These are phyloP conservation scores for Cephus rjabovi DNA, from an alignment of 2,888 invertebrate species.

Conservation along the genomic window DNA sequence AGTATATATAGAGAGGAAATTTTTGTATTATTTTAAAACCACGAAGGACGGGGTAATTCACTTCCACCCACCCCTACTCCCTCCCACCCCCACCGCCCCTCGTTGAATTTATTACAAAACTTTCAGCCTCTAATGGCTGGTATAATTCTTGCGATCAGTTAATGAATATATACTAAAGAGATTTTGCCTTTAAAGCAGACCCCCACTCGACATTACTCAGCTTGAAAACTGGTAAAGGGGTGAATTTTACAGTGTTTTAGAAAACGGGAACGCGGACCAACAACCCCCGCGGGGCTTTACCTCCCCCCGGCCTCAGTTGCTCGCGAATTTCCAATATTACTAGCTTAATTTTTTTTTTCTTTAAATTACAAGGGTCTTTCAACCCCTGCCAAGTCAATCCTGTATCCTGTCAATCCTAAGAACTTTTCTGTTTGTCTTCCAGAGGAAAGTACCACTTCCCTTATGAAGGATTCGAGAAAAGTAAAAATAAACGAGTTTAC, in stretches of 20 bases:
- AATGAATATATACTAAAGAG: constrained; percentile 6
- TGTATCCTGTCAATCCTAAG: background rate
- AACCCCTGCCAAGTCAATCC: background rate
- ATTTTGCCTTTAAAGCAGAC: background rate
- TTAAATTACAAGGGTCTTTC: background rate
- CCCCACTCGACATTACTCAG: background rate
- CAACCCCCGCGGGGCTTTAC: background rate
- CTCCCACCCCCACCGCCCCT: background rate
- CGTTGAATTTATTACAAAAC: background rate
- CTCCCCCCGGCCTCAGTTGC: background rate
- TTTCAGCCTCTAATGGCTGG: constrained; percentile 5
- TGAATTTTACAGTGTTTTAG: background rate
- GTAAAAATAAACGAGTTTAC: background rate
- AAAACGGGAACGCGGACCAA: background rate
- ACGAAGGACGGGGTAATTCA: background rate
- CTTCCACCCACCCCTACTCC: no score
- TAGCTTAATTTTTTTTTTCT: background rate
- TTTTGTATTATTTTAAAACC: background rate
- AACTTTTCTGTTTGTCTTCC: background rate
- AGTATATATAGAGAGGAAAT: background rate
- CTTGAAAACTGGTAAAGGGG: background rate
- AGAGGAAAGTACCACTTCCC: background rate
- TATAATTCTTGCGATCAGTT: constrained; percentile 7
- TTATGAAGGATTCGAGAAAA: background rate
- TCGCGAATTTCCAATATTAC: background rate